Base-by-base conservation (phyloP, 2,888 invertebrate species). In the Cheilosia urbana region DNA sequence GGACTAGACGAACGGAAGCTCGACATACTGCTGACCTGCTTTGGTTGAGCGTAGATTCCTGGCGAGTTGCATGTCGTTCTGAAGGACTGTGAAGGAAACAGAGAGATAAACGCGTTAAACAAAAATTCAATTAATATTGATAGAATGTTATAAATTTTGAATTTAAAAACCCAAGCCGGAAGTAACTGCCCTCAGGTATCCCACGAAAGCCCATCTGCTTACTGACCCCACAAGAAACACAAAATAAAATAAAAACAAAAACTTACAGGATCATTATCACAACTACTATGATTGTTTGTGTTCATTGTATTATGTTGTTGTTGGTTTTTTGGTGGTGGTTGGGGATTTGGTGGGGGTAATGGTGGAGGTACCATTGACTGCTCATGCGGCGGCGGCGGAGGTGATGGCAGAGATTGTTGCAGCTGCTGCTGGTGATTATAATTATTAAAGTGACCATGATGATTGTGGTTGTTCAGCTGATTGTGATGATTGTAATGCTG, bases 41-140 rank as follows among this genome's bases (percentile, higher is more conserved):
- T 92, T 34, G 92, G 93, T 88, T 93, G 92, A 63, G 92, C 93
- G 89, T 92, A 92, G 72, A 92, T 92, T 85, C 92, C 91, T 45
- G 91, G 90, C 79, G 92, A 91, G 42, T 85, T 76, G 49, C 88
- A 79, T 88, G 91, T 90, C 66, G 92, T 91, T 90, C 91, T 91
- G 88, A 90, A 92, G 88, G 92, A 91, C 92, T 92, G 89, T 53
- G 88, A 78, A 80, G 83, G 88, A 88, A 87, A 66, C 81, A 30
- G 87, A 47, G 60, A 66, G 37, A 69, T 40, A 37, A 11, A 34
- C 4, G 47, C 7, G 66, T 65, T 34, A 57, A 15, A 51, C 37
- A 40, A 13, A 15, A 40, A 15, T 34, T 15, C 13, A n/a, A 7
- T 9, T 37, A 30, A 40, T 15, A 4, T 49, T 49, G 2, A 51